Percentiles rank a stretch among this genome's conserved stretches.
Conservation (phyloP, 2,113 vertebrate genomes). For the Heterotis niloticus region DNA sequence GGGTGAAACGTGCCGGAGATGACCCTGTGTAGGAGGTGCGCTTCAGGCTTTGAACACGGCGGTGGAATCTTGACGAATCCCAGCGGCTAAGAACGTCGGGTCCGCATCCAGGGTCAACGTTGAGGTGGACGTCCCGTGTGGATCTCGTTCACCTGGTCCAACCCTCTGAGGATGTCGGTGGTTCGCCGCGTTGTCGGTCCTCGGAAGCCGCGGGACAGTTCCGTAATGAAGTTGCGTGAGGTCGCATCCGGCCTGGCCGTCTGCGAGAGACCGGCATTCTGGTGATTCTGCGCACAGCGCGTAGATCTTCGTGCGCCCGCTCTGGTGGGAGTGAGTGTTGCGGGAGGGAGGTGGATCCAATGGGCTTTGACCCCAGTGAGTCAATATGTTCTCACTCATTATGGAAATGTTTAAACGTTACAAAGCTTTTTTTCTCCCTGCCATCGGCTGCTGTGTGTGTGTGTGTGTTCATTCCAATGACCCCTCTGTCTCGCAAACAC, state of each 20-base stretch:
- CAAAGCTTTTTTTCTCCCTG: neutral
- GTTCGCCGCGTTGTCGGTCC: no score
- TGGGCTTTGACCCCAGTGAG: constrained; percentile 4
- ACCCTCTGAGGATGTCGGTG: no score
- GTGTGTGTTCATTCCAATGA: neutral
- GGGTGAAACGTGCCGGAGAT: neutral
- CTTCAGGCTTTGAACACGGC: no score
- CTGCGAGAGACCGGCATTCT: no score
- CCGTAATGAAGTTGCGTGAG: no score
- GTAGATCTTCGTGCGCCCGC: neutral
- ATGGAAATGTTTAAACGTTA: constrained; percentile 21
- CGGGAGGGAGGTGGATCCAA: neutral
- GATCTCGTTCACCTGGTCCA: no score
- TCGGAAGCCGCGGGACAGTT: no score
- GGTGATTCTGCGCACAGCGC: neutral
- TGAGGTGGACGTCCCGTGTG: no score
- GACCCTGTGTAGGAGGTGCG: neutral
- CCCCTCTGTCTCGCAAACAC: neutral
- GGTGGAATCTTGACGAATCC: no score
- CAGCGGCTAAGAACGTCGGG: no score
- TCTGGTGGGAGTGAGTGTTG: neutral
- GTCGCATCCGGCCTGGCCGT: neutral
- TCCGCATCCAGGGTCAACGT: no score
- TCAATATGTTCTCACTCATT: constrained; percentile 35
- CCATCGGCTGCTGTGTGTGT: neutral